Evolutionary conservation across 92 coral and sea anemone species (phyloP), one percentile per base, ranked within the genome.

Genomic region (Phymanthus crucifer): DNA sequence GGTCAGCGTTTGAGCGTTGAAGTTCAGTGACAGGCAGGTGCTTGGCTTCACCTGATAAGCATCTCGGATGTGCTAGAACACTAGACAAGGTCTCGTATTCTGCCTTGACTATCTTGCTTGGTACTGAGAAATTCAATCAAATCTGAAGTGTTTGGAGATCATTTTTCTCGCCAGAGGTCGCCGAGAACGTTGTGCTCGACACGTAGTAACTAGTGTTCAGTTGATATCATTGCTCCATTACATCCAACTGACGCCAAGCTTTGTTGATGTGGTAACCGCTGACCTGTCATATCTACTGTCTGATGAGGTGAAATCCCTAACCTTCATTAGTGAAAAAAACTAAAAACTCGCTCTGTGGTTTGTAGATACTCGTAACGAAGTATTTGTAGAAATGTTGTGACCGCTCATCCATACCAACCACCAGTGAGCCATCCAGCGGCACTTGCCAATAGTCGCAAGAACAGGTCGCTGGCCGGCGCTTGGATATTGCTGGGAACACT

Each of bases 1-100:
- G 68, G 5, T 61, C 68, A 61, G 32, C 34, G 35, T 61, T 61
- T 61, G 68, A 61, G 68, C 68, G 32, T 61, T 27, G 68, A 61
- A 26, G 68, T 24, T 27, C 1, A 61, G 34, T 27, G 68, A 61
- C 68, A 61, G 68, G 17, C 64, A 54, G 64, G 64, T 54, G 64
- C 27, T 54, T 27, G 23, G 34, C 10, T 1, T 61, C 17, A 34
- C 2, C 34, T 24, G 34, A 61, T 61, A 61, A 1, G 10, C 36
- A 29, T 29, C 68, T 61, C 23, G 29, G 33, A 61, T 34, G 32
- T 61, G 68, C 68, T 29, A 61, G 32, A 61, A 29, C 48, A 43
- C 36, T 29, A n/a, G 16, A 29, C 7, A 61, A 61, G 13, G 68
- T 26, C 29, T 27, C 68, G 29, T 61, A 26, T 29, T 12, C 68